These are phyloP conservation scores for Drosophila gunungcola DNA, from an alignment of 1,140 invertebrate genomes.

Conservation along the genomic window DNA sequence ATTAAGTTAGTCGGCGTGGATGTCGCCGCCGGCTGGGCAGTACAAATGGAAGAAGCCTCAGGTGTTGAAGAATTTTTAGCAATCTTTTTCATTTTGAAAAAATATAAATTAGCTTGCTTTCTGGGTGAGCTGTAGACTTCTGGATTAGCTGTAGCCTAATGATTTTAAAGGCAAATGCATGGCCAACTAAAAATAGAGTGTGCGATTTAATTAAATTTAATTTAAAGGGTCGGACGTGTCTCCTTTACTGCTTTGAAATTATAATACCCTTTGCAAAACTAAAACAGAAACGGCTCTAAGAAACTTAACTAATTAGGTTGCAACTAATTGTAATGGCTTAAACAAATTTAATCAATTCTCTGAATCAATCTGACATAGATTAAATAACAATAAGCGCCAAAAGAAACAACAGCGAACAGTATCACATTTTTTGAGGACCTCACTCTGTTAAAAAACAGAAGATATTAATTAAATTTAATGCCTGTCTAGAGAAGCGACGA, in stretches of 20 bases:
- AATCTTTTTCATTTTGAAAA: no score
- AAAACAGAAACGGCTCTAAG: no score
- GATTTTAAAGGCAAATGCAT: not conserved
- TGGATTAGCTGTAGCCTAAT: not conserved
- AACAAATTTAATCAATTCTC: not conserved
- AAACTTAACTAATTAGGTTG: no score
- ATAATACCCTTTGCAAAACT: no score
- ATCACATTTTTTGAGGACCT: slow-evolving; percentile 6
- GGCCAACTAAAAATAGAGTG: not conserved
- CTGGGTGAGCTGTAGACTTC: no score
- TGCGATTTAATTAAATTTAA: no score
- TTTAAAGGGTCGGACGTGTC: no score
- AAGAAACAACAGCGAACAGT: not conserved
- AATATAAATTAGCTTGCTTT: no score
- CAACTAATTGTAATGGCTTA: no score
- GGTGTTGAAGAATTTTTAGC: not conserved
- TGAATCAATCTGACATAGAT: not conserved
- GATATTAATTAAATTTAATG: slow-evolving; percentile 76
- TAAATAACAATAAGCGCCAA: not conserved
- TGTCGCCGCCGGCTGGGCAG: not conserved
- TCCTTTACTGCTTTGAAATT: no score
- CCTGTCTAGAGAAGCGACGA: slow-evolving; percentile 45
- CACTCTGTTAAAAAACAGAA: slow-evolving; percentile 23
- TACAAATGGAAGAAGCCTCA: not conserved
- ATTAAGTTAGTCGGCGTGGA: not conserved